Base-by-base conservation (phyloP, 2,888 invertebrate species). In the Neuroscelio doddi region DNA sequence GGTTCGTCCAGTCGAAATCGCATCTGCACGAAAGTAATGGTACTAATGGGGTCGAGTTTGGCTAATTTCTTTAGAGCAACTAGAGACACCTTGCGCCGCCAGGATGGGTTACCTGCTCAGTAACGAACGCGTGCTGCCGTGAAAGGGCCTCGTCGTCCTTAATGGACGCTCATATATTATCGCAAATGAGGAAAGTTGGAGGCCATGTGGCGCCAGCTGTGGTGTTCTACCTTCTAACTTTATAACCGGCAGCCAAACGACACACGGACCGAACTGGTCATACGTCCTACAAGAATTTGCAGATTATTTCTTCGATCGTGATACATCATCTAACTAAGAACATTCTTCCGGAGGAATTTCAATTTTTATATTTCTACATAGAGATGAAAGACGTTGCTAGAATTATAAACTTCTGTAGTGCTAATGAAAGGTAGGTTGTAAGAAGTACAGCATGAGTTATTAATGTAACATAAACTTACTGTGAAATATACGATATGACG, bases 111-210 rank as follows among this genome's bases (percentile, higher is more conserved):
- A 76, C 76, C 77, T 77, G 76, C 68, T 61, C 70, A 47, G 64
- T 65, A 69, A 68, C 69, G 59, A 64, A 56, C 44, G 61, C 71
- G n/a, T 24, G 49, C 17, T 14, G 17, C 38, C 38, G 32, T 44
- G 44, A 26, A 47, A 59, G 51, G 59, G 55, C 62, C 63, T 59
- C 64, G 62, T 63, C 57, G 72, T 74, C 77, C 80, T 79, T 80
- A 81, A 81, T 81, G 80, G 81, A 69, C 67, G 75, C 75, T 75
- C 80, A 80, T 80, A 80, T 76, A 80, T 81, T 81, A 80, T 78
- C 79, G 76, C 78, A 81, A 81, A 81, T 81, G 80, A 80, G 81
- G 75, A 81, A 81, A 81, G 81, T 81, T 81, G 69, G 71, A 66
- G 73, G 75, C 78, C 80, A 80, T 77, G 80, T 74, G 79, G 80